Evolutionary conservation across 2,797 vertebrate species (phyloP).

Genomic region (Anguilla obscura): DNA sequence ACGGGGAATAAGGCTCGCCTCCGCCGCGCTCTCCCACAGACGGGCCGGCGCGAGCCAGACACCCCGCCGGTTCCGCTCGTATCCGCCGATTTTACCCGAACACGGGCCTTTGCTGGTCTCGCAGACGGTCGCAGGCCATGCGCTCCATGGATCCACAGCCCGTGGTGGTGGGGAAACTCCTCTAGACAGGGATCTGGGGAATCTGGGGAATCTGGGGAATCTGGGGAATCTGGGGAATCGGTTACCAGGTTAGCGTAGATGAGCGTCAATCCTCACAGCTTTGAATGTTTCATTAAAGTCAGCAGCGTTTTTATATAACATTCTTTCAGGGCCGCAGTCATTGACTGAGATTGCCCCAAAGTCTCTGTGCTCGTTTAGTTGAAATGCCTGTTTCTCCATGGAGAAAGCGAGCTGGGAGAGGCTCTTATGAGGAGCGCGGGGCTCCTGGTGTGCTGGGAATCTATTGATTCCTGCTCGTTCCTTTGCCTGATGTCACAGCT

Average conservation of each 20-base stretch:
- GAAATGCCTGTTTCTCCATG: background rate
- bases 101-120: background rate
- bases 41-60: background rate
- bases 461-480: background rate
- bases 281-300: background rate
- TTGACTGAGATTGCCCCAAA: background rate
- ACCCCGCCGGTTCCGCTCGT: background rate
- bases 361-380: background rate
- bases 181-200: background rate
- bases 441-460: background rate
- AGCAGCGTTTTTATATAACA: background rate
- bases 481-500: conserved; percentile 1
- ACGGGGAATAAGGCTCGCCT: background rate
- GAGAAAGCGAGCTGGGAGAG: background rate
- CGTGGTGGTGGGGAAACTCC: background rate
- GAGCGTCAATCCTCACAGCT: background rate
- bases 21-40: background rate
- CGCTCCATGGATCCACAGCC: background rate
- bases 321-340: background rate
- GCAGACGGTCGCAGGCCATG: background rate
- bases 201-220: background rate
- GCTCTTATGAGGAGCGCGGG: background rate
- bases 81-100: background rate
- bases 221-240: background rate
- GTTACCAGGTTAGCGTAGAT: background rate